A percentile compares a stretch with the other conserved stretches of the same genome.
Evolutionary conservation across 1,140 invertebrate genomes (phyloP).

Genomic region (Drosophila kepulauana): DNA sequence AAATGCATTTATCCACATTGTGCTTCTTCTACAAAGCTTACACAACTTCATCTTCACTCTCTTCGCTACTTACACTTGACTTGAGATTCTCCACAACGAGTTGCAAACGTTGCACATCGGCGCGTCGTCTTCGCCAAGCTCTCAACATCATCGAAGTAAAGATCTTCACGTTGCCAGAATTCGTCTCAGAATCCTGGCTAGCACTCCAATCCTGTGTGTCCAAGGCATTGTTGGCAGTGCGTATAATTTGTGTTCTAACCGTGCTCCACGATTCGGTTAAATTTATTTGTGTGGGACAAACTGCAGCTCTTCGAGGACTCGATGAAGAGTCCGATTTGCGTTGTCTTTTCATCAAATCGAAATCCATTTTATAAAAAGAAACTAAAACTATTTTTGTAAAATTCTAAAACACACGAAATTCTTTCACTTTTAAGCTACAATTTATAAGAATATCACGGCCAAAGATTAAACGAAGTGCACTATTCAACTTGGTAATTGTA

Average conservation of each 20-base stretch:
- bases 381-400: no score
- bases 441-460: conserved; percentile 9
- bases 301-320: neutral
- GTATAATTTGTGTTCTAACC: neutral
- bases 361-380: conserved; percentile 10
- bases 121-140: conserved; percentile 66
- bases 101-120: conserved; percentile 56
- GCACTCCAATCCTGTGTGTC: neutral
- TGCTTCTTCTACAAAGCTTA: neutral
- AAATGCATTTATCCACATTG: no score
- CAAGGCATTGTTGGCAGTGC: neutral
- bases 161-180: conserved; percentile 50
- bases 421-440: conserved; percentile 20
- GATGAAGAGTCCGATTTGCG: neutral
- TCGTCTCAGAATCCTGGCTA: neutral
- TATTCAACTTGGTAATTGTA: neutral
- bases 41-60: no score
- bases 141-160: conserved; percentile 66
- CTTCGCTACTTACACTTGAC: conserved; percentile 42
- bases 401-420: neutral
- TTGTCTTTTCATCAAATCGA: neutral
- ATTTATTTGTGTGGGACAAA: neutral
- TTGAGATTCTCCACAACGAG: conserved; percentile 44
- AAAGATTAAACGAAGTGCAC: neutral
- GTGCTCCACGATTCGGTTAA: neutral